These are phyloP conservation scores for Brachionus rubens DNA, from an alignment of 1,140 invertebrate genomes.

Conservation along the genomic window DNA sequence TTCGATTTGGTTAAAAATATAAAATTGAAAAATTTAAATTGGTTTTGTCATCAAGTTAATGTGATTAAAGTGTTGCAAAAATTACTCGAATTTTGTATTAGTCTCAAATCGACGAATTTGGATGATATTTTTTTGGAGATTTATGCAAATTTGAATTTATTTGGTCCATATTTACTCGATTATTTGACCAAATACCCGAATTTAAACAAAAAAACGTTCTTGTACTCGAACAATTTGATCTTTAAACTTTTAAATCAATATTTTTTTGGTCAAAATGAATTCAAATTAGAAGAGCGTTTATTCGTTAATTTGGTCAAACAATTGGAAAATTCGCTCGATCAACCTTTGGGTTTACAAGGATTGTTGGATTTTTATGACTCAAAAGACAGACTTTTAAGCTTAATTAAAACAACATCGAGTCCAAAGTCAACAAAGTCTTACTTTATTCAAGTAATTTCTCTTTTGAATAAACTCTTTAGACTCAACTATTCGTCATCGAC, in stretches of 20 bases:
- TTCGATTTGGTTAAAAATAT: neutral
- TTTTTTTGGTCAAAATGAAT: neutral
- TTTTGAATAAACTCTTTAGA: neutral
- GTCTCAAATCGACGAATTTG: neutral
- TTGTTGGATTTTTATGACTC: slow-evolving; percentile 8
- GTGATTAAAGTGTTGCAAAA: neutral
- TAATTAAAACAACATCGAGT: neutral
- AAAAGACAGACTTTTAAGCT: neutral
- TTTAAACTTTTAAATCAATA: neutral
- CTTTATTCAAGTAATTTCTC: neutral
- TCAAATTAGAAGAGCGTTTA: neutral
- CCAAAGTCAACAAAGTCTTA: neutral
- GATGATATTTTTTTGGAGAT: neutral
- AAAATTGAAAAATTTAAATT: neutral
- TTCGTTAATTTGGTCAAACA: neutral
- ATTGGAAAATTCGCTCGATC: neutral
- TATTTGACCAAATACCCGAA: neutral
- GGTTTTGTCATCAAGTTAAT: neutral
- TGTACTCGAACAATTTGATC: neutral
- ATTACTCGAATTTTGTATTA: neutral
- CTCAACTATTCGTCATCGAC: neutral
- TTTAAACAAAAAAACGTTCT: neutral
- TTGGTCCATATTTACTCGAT: neutral
- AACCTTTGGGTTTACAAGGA: neutral
- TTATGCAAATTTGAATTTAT: neutral